Conservation (phyloP, 2,113 vertebrate genomes). For the Poecilia latipinna region DNA sequence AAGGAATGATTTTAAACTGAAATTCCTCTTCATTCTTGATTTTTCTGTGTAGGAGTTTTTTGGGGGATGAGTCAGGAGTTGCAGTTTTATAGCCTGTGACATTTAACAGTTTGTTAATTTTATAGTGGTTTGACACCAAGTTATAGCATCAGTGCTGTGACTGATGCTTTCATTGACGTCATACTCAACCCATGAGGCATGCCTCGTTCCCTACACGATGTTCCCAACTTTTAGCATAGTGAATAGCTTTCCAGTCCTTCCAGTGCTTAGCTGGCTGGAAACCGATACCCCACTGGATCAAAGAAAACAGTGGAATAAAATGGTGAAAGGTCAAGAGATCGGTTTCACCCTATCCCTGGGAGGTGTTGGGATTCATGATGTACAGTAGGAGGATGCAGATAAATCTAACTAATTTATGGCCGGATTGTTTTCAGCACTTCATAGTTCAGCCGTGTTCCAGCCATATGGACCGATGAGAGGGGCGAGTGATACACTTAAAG, state of each 20-base stretch:
- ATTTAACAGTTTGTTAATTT: constrained; percentile 7
- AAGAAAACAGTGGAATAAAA: constrained; percentile 75
- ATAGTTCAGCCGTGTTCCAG: constrained; percentile 48
- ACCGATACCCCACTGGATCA: constrained; percentile 63
- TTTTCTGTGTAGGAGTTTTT: not conserved
- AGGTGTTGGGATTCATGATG: constrained; percentile 42
- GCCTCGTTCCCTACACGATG: constrained; percentile 16
- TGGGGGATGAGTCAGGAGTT: not conserved
- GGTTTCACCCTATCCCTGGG: constrained; percentile 61
- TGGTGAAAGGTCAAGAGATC: constrained; percentile 72
- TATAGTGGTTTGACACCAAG: constrained; percentile 5
- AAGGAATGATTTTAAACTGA: too few species aligned
- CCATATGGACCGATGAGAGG: constrained; percentile 42
- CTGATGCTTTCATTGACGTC: constrained; percentile 3
- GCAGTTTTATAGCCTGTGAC: constrained; percentile 1
- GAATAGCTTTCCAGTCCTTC: constrained; percentile 22
- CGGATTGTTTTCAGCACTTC: constrained; percentile 68
- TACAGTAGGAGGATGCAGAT: constrained; percentile 58
- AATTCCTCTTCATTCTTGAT: not conserved
- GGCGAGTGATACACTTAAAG: constrained; percentile 33
- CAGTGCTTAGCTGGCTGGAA: constrained; percentile 50
- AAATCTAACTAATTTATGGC: constrained; percentile 74
- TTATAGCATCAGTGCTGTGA: not conserved
- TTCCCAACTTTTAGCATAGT: constrained; percentile 13
- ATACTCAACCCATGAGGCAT: constrained; percentile 8